A percentile compares a stretch with the other conserved stretches of the same genome.
Evolutionary conservation across 2,888 invertebrate genomes (phyloP).

Genomic region (Stenolophus ochropezus): DNA sequence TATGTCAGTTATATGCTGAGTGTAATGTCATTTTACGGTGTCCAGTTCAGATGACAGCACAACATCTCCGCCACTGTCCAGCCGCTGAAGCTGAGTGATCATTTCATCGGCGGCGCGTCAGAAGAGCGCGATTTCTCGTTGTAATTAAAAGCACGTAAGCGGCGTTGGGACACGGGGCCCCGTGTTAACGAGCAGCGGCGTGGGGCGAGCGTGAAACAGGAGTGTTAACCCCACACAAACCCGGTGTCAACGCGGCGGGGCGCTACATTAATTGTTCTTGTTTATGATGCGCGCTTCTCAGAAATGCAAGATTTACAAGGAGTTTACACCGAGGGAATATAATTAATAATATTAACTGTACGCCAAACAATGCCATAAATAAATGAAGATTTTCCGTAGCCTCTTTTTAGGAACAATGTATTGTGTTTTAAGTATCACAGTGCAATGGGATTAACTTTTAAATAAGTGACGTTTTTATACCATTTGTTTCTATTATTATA

Average conservation of each 20-base stretch:
- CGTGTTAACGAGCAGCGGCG: conserved; percentile 4
- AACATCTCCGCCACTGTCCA: too few species aligned
- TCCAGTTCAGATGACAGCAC: too few species aligned
- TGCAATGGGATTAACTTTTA: too few species aligned
- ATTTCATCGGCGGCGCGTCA: neutral
- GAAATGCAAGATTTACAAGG: neutral
- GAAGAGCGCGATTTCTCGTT: neutral
- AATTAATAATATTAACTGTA: neutral
- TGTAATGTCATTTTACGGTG: too few species aligned
- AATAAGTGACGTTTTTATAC: too few species aligned
- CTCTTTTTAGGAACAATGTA: too few species aligned
- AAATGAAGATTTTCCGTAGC: neutral
- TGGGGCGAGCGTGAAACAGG: conserved; percentile 38
- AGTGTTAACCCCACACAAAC: conserved; percentile 23
- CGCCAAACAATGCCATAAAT: neutral
- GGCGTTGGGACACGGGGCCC: neutral
- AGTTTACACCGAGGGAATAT: neutral
- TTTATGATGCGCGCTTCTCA: neutral
- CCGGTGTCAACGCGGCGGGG: conserved; percentile 39
- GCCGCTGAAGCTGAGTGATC: neutral
- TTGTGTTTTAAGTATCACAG: too few species aligned
- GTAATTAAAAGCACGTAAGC: neutral
- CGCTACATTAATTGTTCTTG: conserved; percentile 33
- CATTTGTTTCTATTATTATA: too few species aligned
- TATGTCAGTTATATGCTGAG: too few species aligned